Conservation (phyloP, 2,888 invertebrate species). For the Athripsodes cinereus region DNA sequence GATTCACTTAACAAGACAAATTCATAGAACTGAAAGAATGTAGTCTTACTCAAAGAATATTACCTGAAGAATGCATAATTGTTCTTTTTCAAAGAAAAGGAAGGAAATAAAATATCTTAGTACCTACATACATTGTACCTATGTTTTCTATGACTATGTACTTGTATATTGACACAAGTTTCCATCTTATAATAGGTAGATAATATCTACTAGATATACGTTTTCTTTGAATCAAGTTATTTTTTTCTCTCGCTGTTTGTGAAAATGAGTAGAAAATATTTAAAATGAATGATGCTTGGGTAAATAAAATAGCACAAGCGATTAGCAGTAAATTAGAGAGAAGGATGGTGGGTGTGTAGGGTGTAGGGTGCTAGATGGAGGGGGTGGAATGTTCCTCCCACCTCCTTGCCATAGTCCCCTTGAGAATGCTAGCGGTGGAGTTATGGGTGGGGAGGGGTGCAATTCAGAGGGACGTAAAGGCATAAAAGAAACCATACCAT, state of each 20-base stretch:
- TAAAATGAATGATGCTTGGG: conserved; percentile 15
- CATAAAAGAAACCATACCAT: conserved; percentile 9
- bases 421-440: conserved; percentile 29
- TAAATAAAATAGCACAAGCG: conserved; percentile 20
- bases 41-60: too few species aligned
- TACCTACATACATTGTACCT: too few species aligned
- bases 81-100: too few species aligned
- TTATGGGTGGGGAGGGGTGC: conserved; percentile 5
- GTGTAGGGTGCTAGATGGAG: conserved; percentile 28
- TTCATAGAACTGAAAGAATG: too few species aligned
- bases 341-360: conserved; percentile 9
- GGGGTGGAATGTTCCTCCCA: conserved; percentile 32
- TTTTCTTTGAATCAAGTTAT: too few species aligned
- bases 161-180: too few species aligned
- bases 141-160: too few species aligned
- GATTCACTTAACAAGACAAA: too few species aligned
- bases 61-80: too few species aligned
- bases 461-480: conserved; percentile 10
- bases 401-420: conserved; percentile 32
- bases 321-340: conserved; percentile 25
- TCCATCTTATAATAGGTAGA: too few species aligned
- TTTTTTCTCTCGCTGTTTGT: background rate
- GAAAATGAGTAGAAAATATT: conserved; percentile 12
- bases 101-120: too few species aligned
- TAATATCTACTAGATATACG: too few species aligned